Evolutionary conservation across 2,888 invertebrate genomes (phyloP), one percentile per base, ranked within the genome.

Genomic region (Cremastobaeus sp.): DNA sequence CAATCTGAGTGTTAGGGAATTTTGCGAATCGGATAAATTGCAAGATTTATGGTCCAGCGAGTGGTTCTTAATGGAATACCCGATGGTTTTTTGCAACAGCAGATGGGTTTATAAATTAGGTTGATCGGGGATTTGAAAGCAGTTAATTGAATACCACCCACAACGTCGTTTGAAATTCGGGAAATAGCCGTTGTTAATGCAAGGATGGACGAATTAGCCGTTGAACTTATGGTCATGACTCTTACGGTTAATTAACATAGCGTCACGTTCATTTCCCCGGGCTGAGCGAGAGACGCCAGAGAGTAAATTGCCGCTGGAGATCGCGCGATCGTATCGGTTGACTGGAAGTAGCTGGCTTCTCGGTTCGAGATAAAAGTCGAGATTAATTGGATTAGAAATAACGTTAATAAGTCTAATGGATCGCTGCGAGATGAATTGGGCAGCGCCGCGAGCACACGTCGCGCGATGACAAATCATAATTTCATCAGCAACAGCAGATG

Each of bases 231-330:
- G 65, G 48, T 66, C 54, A 66, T 60, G 72, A 65, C 54, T 65
- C 60, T 52, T 66, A 66, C 60, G 72, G 52, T 54, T 72, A 66
- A 72, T 72, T 72, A 72, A 72, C 65, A 72, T 72, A 60, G 72
- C 65, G 72, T 72, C 72, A 72, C 65, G 72, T 65, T 64, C 45
- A 45, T 65, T 64, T 71, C 57, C 59, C 47, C 32, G 25, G 57
- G 57, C 52, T 15, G 41, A 21, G 55, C 57, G 45, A 47, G 57
- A 64, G 55, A 57, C 62, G 62, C 28, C 37, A 45, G 59, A 64
- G 71, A 64, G 57, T 71, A 71, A 71, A 71, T 71, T 71, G 65
- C 21, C 52, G 52, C 65, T 30, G 52, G 39, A 64, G 70, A 71
- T 71, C 64, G 37, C 30, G 55, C 71, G 72, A 72, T 72, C 60